Conservation (phyloP, 2,888 invertebrate species). For the Polydrusus pterygomalis region DNA sequence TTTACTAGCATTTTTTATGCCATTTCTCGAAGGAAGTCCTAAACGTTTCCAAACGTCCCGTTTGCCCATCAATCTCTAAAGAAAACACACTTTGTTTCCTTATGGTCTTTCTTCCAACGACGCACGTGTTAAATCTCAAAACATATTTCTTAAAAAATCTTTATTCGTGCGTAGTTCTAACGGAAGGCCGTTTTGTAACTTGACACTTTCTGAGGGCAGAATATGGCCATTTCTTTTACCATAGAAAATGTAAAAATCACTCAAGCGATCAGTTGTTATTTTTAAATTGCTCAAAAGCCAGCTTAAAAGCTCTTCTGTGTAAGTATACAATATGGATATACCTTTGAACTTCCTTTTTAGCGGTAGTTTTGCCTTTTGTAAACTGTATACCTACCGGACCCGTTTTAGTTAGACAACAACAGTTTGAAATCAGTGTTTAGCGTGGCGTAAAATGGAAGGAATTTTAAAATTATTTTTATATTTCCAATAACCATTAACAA, state of each 20-base stretch:
- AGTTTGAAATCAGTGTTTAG: neutral
- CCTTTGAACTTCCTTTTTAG: slow-evolving; percentile 60
- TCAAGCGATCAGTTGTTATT: slow-evolving; percentile 61
- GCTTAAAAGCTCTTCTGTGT: slow-evolving; percentile 40
- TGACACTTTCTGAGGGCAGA: slow-evolving; percentile 61
- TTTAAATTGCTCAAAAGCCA: slow-evolving; percentile 55
- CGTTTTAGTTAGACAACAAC: neutral
- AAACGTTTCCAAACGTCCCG: neutral
- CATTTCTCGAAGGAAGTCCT: slow-evolving; percentile 36
- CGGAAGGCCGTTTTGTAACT: slow-evolving; percentile 59
- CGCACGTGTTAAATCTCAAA: slow-evolving; percentile 52
- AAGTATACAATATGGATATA: slow-evolving; percentile 48
- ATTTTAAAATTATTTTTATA: too few relatives aligned
- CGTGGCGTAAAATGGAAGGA: neutral
- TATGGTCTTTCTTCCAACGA: slow-evolving; percentile 25
- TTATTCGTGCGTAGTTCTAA: slow-evolving; percentile 34
- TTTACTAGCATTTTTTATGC: slow-evolving; percentile 23
- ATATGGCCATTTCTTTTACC: slow-evolving; percentile 61
- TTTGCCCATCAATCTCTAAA: slow-evolving; percentile 41
- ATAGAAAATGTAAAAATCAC: slow-evolving; percentile 61
- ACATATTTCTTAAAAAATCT: slow-evolving; percentile 42
- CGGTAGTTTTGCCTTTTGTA: slow-evolving; percentile 54
- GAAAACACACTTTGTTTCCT: slow-evolving; percentile 25
- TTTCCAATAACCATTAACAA: too few relatives aligned
- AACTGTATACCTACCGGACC: slow-evolving; percentile 30